phyloP scores from a whole-genome alignment of 2,888 invertebrate species.

The Caenorhabditis sp. region DNA sequence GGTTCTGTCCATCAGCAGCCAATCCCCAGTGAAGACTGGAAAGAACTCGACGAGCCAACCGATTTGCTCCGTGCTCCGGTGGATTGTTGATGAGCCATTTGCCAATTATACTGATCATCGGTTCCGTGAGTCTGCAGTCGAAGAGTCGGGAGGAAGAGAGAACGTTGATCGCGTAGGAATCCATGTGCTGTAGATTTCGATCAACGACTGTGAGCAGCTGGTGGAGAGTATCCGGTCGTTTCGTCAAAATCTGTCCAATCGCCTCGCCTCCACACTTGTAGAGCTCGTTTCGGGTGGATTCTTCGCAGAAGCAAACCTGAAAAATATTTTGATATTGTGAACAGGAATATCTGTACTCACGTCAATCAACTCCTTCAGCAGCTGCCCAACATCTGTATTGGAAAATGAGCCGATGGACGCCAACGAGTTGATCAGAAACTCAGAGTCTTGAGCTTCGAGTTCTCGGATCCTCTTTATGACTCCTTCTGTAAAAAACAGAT shows the following conservation, averaged over 20 bases:
- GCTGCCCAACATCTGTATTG: conserved; percentile 58
- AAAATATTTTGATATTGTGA: conserved; percentile 27
- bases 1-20: conserved; percentile 58
- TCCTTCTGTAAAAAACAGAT: conserved; percentile 27
- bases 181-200: conserved; percentile 78
- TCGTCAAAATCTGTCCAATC: conserved; percentile 73
- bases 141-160: conserved; percentile 74
- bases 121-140: conserved; percentile 72
- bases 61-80: conserved; percentile 76
- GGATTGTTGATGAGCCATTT: conserved; percentile 81
- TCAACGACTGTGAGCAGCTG: conserved; percentile 76
- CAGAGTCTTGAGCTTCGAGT: conserved; percentile 65
- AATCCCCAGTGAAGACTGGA: conserved; percentile 77
- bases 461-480: conserved; percentile 40
- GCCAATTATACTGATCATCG: conserved; percentile 74
- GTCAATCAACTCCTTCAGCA: conserved; percentile 73
- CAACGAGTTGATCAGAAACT: conserved; percentile 73
- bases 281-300: conserved; percentile 70
- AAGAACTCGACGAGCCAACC: conserved; percentile 75
- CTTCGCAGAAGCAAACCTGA: conserved; percentile 80
- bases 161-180: conserved; percentile 78
- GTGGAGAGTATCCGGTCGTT: conserved; percentile 72
- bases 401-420: conserved; percentile 68
- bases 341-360: conserved; percentile 45
- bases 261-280: conserved; percentile 82